These are phyloP conservation scores for Heteromormyrus szaboi DNA, from an alignment of 2,797 vertebrate genomes.

Conservation along the genomic window DNA sequence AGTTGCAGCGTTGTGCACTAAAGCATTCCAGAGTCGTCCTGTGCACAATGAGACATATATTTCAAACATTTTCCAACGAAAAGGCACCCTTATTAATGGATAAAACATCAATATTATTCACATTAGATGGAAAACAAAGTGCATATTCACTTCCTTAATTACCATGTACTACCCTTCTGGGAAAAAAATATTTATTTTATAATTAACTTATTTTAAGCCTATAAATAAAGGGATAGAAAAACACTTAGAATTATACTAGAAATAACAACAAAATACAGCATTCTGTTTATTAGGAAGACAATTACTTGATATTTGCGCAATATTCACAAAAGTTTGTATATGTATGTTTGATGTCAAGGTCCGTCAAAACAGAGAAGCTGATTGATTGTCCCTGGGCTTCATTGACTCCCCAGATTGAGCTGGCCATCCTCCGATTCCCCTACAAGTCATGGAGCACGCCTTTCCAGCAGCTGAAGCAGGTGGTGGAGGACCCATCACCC, in stretches of 20 bases:
- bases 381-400: background rate
- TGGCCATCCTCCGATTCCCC: slow-evolving; percentile 88
- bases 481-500: slow-evolving; percentile 89
- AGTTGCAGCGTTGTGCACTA: background rate
- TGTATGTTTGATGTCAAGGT: background rate
- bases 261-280: background rate
- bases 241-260: background rate
- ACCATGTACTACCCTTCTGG: background rate
- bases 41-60: background rate
- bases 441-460: slow-evolving; percentile 93
- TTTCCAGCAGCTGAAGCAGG: slow-evolving; percentile 54
- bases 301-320: background rate
- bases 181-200: background rate
- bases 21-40: background rate
- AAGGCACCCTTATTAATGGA: background rate
- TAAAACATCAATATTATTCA: background rate
- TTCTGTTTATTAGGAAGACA: background rate
- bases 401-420: slow-evolving; percentile 70
- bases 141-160: background rate
- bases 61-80: background rate
- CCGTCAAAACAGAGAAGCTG: background rate
- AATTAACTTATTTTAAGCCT: background rate
- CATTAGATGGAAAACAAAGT: background rate
- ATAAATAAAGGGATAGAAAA: background rate
- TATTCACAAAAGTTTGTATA: background rate